Evolutionary conservation across 23 tunicate species (phyloP), one percentile per base, ranked within the genome.

Genomic region (Oikopleura albicans): DNA sequence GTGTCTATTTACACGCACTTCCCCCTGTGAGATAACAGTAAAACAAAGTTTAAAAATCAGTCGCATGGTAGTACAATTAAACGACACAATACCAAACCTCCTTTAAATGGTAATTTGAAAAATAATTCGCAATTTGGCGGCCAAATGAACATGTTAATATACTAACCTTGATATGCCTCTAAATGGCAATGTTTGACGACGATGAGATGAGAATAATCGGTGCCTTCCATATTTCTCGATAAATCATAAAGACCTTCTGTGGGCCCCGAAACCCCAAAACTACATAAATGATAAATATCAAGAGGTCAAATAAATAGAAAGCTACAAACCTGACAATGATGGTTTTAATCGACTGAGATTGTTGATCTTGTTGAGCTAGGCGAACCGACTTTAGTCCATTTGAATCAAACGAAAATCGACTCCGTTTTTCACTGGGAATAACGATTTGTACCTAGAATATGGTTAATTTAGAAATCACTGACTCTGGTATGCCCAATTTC

Each of bases 241-340:
- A 71, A 29, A 71, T 71, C 79, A 29, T 71, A 71, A 12, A 71
- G 79, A 22, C 79, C 79, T 2, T 71, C 35, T 16, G 27, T 16
- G 4, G 79, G 34, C 2, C 79, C 79, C 28, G 79, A 71, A 71
- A 71, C 79, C 4, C 79, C 79, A 71, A 71, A 71, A 71, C 79
- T 71, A 71, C 12, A 49, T 49, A 49, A 49, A 49, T 49, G 63
- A 8, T 49, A 22, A 49, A 49, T 22, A 49, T n/a, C n/a, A n/a
- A n/a, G n/a, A n/a, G n/a, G n/a, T n/a, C n/a, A n/a, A n/a, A n/a
- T n/a, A n/a, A n/a, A n/a, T n/a, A n/a, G n/a, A n/a, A n/a, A 49
- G 12, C 22, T 49, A 8, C 63, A 8, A 49, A 49, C 63, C 63
- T 49, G 12, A 71, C 79, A 2, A 71, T 29, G 79, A 71, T 71